These are phyloP conservation scores for Asteroscopus sphinx DNA, from an alignment of 2,888 invertebrate species.

Conservation along the genomic window DNA sequence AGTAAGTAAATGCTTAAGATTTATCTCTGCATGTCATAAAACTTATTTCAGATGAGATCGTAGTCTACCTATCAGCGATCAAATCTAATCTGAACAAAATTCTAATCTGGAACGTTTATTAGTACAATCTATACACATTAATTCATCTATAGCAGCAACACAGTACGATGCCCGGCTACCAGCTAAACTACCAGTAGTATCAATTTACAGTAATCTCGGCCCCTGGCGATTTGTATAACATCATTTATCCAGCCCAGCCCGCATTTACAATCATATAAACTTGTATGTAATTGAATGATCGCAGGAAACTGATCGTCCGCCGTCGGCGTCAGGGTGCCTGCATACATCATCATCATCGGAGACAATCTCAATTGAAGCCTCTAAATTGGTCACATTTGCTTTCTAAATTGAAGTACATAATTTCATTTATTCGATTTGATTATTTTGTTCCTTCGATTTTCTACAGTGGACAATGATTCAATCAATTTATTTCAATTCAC, in stretches of 20 bases:
- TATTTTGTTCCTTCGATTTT: constrained; percentile 53
- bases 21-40: neutral
- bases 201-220: constrained; percentile 72
- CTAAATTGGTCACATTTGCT: constrained; percentile 66
- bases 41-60: too few relatives aligned
- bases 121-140: neutral
- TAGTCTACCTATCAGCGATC: neutral
- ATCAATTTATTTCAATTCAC: constrained; percentile 44
- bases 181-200: constrained; percentile 62
- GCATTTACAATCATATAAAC: constrained; percentile 67
- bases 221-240: constrained; percentile 67
- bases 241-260: constrained; percentile 67
- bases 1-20: neutral
- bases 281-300: constrained; percentile 81
- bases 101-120: constrained; percentile 6
- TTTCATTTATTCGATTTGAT: constrained; percentile 60
- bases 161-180: constrained; percentile 47
- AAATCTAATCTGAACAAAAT: neutral
- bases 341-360: constrained; percentile 79
- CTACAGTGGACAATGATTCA: constrained; percentile 30
- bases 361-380: constrained; percentile 77
- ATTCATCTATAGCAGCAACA: constrained; percentile 9
- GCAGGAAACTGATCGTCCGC: constrained; percentile 76
- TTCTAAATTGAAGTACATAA: constrained; percentile 55
- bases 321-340: constrained; percentile 74